A percentile compares a stretch with the other conserved stretches of the same genome.
Evolutionary conservation across 2,113 vertebrate species (phyloP).

Genomic region (Phyllopteryx taeniolatus): DNA sequence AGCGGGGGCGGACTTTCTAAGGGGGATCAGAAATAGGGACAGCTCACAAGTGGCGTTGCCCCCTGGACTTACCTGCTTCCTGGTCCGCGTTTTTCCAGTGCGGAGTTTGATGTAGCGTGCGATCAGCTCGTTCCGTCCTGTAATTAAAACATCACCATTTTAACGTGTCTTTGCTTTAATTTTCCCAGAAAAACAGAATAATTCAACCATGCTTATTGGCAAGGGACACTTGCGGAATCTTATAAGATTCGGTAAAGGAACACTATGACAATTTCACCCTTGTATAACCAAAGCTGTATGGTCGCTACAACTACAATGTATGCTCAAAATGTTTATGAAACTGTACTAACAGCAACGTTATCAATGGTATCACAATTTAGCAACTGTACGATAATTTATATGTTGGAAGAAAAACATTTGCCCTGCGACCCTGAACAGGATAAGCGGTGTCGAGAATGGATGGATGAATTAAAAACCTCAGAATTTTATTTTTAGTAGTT

Average conservation of each 20-base stretch:
- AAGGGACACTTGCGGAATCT: not conserved
- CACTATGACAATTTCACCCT: not conserved
- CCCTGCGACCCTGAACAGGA: too few species aligned
- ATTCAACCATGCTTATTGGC: not conserved
- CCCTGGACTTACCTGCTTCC: conserved; percentile 86
- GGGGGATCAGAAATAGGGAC: conserved; percentile 52
- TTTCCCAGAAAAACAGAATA: not conserved
- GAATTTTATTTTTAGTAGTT: too few species aligned
- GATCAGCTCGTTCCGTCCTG: conserved; percentile 94
- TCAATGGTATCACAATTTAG: too few species aligned
- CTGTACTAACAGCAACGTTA: too few species aligned
- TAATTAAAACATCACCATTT: conserved; percentile 24
- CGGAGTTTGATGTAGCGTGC: conserved; percentile 95
- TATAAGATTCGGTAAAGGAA: not conserved
- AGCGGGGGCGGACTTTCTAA: conserved; percentile 35
- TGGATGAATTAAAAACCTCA: too few species aligned
- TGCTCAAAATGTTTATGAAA: too few species aligned
- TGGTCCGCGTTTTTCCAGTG: conserved; percentile 94
- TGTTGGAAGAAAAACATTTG: too few species aligned
- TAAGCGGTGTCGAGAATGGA: too few species aligned
- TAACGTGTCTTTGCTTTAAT: not conserved
- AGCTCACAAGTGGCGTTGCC: conserved; percentile 22
- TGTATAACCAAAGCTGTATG: not conserved
- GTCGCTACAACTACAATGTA: not conserved
- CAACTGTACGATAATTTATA: too few species aligned